Evolutionary conservation across 1,140 invertebrate species (phyloP).

Genomic region (Trypoxylus dichotomus): DNA sequence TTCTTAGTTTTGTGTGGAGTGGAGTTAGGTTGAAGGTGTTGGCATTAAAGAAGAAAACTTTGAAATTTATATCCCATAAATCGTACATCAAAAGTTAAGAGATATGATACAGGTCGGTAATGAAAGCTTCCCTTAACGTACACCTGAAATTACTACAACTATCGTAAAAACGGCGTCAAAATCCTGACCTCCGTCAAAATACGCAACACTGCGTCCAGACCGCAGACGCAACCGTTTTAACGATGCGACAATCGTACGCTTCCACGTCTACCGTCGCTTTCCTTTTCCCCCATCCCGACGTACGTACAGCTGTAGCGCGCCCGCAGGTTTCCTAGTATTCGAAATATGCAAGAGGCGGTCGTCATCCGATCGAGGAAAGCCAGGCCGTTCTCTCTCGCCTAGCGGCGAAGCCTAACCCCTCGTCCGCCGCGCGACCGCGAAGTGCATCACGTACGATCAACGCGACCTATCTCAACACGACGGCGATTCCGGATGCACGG

Average conservation of each 20-base stretch:
- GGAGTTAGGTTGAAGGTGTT: no score
- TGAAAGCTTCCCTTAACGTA: no score
- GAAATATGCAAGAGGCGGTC: slow-evolving; percentile 1
- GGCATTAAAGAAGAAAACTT: no score
- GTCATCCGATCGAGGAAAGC: background rate
- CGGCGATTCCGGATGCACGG: slow-evolving; percentile 31
- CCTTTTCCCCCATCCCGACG: background rate
- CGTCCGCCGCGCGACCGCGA: background rate
- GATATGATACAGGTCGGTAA: no score
- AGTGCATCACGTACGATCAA: slow-evolving; percentile 32
- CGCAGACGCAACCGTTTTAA: background rate
- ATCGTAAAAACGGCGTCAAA: background rate
- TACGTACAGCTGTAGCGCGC: background rate
- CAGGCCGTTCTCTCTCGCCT: no score
- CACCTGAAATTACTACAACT: no score
- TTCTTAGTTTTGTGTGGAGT: no score
- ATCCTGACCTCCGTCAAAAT: slow-evolving; percentile 1
- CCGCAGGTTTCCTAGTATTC: slow-evolving; percentile 2
- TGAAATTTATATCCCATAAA: no score
- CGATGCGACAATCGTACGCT: background rate
- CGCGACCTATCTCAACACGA: slow-evolving; percentile 35
- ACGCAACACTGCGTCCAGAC: background rate
- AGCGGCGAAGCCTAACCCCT: background rate
- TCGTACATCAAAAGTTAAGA: no score
- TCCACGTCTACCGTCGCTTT: background rate